Conservation (phyloP, 2,797 vertebrate genomes). For the Phrynocephalus vlangalii region DNA sequence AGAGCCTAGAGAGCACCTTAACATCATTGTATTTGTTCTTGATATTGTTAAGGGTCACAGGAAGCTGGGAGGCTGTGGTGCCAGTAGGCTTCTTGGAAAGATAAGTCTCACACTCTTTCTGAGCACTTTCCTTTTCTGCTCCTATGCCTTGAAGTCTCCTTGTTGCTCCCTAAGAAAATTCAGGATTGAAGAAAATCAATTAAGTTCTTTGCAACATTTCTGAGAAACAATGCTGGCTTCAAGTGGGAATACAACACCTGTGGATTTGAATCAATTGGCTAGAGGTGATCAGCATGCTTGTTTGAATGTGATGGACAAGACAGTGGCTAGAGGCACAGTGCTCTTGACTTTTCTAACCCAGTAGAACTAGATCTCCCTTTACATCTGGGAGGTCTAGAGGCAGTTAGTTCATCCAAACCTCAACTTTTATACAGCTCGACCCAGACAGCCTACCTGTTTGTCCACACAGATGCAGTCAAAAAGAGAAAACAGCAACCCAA, state of each 20-base stretch:
- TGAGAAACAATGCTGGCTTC: constrained; percentile 48
- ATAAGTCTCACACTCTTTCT: constrained; percentile 84
- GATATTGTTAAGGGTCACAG: constrained; percentile 81
- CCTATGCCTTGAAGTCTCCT: constrained; percentile 82
- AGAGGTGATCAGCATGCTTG: background rate
- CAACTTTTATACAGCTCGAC: background rate
- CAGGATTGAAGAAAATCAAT: constrained; percentile 27
- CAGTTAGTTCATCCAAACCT: background rate
- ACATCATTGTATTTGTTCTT: constrained; percentile 87
- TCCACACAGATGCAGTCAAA: background rate
- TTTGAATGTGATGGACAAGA: background rate
- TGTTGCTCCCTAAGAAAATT: constrained; percentile 77
- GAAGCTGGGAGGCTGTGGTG: constrained; percentile 82
- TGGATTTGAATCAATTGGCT: background rate
- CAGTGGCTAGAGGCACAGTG: too few species aligned
- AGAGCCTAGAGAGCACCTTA: constrained; percentile 85
- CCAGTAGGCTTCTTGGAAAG: constrained; percentile 78
- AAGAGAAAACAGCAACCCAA: background rate
- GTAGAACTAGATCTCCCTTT: background rate
- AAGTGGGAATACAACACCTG: constrained; percentile 32
- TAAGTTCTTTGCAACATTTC: background rate
- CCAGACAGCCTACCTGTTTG: background rate
- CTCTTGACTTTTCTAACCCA: background rate
- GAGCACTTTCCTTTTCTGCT: constrained; percentile 81
- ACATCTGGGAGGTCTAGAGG: background rate